Evolutionary conservation across 2,113 vertebrate genomes (phyloP), one percentile per base, ranked within the genome.

Genomic region (Coptodon rendalli): DNA sequence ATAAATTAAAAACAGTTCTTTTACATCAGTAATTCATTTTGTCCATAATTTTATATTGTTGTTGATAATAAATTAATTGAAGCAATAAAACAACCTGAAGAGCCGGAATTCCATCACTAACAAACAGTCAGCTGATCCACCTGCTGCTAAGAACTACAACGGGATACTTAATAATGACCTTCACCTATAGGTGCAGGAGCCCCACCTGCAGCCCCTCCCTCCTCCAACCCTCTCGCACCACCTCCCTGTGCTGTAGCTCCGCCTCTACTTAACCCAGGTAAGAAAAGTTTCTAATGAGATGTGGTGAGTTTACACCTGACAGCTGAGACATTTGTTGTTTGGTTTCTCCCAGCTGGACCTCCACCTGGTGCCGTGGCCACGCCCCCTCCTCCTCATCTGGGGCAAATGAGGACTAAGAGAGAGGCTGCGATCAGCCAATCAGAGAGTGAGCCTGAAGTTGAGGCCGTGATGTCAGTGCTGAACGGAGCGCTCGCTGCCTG

Each of bases 401-500:
- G 82, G 14, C 87, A 92, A 85, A 34, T 87, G 38, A 89, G 40
- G 45, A 31, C 6, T 2, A 81, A 89, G 63, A 79, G 43, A 29
- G 82, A 89, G 40, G 59, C 81, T 1, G 22, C 22, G 10, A 71
- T 53, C 76, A 88, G 81, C 84, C 91, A 91, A 88, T 91, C 86
- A 24, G 93, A 73, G 38, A 45, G 68, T 10, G 68, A 96, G 27
- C 89, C 96, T 38, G 79, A 94, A 0, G 57, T 97, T 3, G 96
- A 95, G n/a, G 89, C 36, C 1, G 95, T 98, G 66, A 79, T 98
- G 7, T 82, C 3, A 11, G 95, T 97, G 34, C 92, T 99, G 89
- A 88, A 91, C 81, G 89, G 89, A 81, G 96, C 97, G 2, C 91
- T 99, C 5, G 89, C 86, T 1, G 90, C 95, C 3, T 99, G 98